Conservation (phyloP, 2,888 invertebrate genomes). For the Hydrotaea cyrtoneurina region DNA sequence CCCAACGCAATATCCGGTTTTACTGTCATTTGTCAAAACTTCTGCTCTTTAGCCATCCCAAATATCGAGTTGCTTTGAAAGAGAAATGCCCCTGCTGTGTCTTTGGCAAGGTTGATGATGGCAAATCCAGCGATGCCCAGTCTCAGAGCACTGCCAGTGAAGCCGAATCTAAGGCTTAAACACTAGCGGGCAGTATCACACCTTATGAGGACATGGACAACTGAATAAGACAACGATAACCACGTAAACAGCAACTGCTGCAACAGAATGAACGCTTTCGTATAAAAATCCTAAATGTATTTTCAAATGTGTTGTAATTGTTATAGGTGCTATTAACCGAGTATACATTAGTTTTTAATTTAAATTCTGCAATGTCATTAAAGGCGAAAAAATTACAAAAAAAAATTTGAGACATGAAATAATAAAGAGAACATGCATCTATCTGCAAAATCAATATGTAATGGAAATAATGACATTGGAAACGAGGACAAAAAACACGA, state of each 20-base stretch:
- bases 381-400: slow-evolving; percentile 74
- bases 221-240: slow-evolving; percentile 51
- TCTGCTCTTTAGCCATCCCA: slow-evolving; percentile 82
- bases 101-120: slow-evolving; percentile 79
- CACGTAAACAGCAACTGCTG: slow-evolving; percentile 74
- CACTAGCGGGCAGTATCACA: too few relatives aligned
- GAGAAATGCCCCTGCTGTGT: slow-evolving; percentile 84
- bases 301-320: slow-evolving; percentile 66
- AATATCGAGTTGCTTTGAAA: slow-evolving; percentile 83
- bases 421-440: slow-evolving; percentile 73
- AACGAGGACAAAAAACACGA: too few relatives aligned
- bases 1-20: not conserved
- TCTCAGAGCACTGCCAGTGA: slow-evolving; percentile 76
- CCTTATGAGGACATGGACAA: not conserved
- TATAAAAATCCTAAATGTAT: slow-evolving; percentile 67
- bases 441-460: slow-evolving; percentile 51
- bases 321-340: slow-evolving; percentile 67
- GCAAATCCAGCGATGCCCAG: slow-evolving; percentile 76
- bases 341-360: slow-evolving; percentile 68
- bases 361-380: slow-evolving; percentile 75
- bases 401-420: slow-evolving; percentile 69
- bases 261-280: slow-evolving; percentile 78
- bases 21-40: slow-evolving; percentile 70
- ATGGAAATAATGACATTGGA: too few relatives aligned
- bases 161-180: slow-evolving; percentile 59